Conservation (phyloP, 2,797 vertebrate species). For the Crax fasciolata region DNA sequence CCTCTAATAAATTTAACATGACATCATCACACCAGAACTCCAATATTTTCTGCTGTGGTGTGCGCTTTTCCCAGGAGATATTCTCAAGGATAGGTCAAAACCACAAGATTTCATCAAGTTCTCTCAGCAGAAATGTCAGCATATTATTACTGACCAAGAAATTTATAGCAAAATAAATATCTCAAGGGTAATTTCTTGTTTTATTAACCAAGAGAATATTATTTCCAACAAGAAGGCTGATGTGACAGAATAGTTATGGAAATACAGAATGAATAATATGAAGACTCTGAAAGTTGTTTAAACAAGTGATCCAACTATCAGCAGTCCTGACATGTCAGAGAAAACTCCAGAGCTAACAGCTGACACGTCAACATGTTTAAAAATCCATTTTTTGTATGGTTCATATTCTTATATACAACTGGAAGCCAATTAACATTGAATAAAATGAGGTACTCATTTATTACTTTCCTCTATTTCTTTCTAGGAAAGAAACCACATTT, state of each 20-base stretch:
- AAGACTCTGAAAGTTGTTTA: neutral
- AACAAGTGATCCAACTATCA: neutral
- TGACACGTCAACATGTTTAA: neutral
- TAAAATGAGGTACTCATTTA: neutral
- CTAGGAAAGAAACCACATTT: neutral
- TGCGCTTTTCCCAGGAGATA: constrained; percentile 35
- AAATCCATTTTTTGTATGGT: rapidly evolving
- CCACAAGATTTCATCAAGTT: constrained; percentile 62
- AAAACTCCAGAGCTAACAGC: neutral
- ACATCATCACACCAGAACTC: constrained; percentile 10
- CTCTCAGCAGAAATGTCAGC: constrained; percentile 64
- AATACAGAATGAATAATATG: neutral
- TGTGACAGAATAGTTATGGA: constrained; percentile 7
- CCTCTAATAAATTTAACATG: constrained; percentile 53
- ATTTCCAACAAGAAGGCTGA: constrained; percentile 37
- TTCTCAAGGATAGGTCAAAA: constrained; percentile 67
- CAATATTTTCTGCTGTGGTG: constrained; percentile 32
- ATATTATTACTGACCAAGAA: constrained; percentile 58
- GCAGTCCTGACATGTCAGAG: neutral
- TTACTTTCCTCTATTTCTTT: neutral
- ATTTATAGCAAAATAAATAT: constrained; percentile 68
- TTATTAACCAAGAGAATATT: constrained; percentile 50
- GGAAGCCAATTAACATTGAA: neutral
- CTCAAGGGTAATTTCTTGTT: constrained; percentile 61
- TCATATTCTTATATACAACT: neutral